A percentile compares a stretch with the other conserved stretches of the same genome.
Conservation (phyloP, 2,888 invertebrate species). For the Drosophila maculinotata region DNA sequence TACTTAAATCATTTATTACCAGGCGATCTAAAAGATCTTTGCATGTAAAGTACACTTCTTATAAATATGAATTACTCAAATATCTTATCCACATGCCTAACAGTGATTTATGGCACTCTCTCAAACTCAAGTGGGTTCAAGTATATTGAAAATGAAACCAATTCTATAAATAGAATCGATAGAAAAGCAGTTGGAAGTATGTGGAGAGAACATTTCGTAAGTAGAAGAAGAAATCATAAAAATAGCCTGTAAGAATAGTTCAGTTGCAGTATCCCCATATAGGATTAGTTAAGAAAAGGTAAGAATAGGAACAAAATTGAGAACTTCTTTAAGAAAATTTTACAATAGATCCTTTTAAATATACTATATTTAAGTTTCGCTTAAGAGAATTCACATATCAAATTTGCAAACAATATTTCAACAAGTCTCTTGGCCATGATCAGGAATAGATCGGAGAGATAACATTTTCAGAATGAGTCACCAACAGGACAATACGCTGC, state of each 20-base stretch:
- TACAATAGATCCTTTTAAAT: no score
- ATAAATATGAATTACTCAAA: slow-evolving; percentile 6
- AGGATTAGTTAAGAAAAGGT: no score
- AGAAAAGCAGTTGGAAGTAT: neutral
- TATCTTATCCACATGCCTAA: slow-evolving; percentile 36
- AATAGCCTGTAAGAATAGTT: no score
- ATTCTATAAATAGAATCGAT: slow-evolving; percentile 1
- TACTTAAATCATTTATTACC: no score
- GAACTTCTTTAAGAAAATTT: no score
- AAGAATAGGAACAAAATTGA: no score
- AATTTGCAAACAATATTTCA: no score
- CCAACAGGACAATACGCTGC: slow-evolving; percentile 2
- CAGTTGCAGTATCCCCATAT: no score
- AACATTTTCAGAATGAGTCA: slow-evolving; percentile 14
- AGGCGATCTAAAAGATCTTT: no score
- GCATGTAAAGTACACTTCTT: neutral
- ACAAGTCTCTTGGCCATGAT: no score
- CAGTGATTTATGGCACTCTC: slow-evolving; percentile 35
- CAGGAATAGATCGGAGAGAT: neutral
- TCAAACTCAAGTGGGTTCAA: slow-evolving; percentile 21
- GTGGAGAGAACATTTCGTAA: neutral
- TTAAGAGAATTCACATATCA: no score
- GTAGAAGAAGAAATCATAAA: no score
- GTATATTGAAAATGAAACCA: slow-evolving; percentile 9
- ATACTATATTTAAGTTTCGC: neutral